Conservation (phyloP, 2,113 vertebrate species). For the Delphinus delphis region DNA sequence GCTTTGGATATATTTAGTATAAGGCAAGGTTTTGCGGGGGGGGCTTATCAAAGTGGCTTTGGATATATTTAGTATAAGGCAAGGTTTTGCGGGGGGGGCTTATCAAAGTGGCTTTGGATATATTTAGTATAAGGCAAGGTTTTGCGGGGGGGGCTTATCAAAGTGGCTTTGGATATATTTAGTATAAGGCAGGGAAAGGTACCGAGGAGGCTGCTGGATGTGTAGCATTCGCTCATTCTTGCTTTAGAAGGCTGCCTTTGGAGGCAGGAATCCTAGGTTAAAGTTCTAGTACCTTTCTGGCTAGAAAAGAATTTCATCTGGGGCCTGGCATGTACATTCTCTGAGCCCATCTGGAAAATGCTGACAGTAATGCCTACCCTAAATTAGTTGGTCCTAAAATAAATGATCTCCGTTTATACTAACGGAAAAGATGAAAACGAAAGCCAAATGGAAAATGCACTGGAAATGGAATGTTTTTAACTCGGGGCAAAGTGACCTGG, state of each 20-base stretch:
- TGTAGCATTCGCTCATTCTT: not conserved
- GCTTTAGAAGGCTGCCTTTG: not conserved
- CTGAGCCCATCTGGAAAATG: conserved; percentile 21
- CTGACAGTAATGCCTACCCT: conserved; percentile 21
- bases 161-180: not conserved
- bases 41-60: not conserved
- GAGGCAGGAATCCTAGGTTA: not conserved
- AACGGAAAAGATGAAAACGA: conserved; percentile 14
- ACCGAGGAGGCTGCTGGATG: not conserved
- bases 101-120: not conserved
- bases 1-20: not conserved
- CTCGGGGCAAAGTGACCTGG: not conserved
- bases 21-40: not conserved
- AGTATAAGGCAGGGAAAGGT: not conserved
- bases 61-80: not conserved
- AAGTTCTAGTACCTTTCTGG: not conserved
- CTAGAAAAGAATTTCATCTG: conserved; percentile 37
- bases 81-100: not conserved
- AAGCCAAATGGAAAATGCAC: not conserved
- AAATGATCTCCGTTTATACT: conserved; percentile 48
- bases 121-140: not conserved
- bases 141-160: no score
- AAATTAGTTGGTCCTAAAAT: conserved; percentile 11
- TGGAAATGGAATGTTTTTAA: not conserved
- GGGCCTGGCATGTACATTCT: not conserved